Conservation (phyloP, 2,888 invertebrate species). For the Megalurothrips usitatus region DNA sequence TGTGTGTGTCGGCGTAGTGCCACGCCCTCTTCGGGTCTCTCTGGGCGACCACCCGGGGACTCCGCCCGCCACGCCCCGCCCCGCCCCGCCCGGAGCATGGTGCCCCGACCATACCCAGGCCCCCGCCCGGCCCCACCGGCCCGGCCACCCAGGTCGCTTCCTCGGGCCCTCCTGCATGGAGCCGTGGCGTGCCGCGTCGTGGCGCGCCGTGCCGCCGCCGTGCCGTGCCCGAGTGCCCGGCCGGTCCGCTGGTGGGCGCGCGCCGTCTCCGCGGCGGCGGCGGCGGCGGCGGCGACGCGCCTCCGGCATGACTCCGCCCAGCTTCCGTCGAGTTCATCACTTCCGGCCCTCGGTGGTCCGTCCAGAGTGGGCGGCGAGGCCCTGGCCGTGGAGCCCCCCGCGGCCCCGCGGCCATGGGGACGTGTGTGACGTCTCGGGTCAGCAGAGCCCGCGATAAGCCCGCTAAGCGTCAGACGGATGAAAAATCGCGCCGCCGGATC, state of each 20-base stretch:
- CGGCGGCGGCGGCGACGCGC: background rate
- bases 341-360: background rate
- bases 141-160: conserved; percentile 23
- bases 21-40: conserved; percentile 1
- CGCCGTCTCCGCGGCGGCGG: background rate
- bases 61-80: background rate
- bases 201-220: background rate
- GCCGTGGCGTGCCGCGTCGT: background rate
- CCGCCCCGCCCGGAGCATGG: conserved; percentile 9
- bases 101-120: background rate
- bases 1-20: background rate
- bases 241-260: background rate
- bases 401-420: background rate
- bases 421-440: no score
- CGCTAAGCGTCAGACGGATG: no score
- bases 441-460: background rate
- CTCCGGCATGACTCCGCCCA: background rate
- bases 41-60: conserved; percentile 20
- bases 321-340: background rate
- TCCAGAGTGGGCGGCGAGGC: background rate
- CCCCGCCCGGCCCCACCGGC: background rate
- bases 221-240: background rate
- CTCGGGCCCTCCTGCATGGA: background rate
- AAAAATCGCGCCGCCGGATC: no score
- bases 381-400: no score